Evolutionary conservation across 2,888 invertebrate species (phyloP).

Genomic region (Nemotelus nigrinus): DNA sequence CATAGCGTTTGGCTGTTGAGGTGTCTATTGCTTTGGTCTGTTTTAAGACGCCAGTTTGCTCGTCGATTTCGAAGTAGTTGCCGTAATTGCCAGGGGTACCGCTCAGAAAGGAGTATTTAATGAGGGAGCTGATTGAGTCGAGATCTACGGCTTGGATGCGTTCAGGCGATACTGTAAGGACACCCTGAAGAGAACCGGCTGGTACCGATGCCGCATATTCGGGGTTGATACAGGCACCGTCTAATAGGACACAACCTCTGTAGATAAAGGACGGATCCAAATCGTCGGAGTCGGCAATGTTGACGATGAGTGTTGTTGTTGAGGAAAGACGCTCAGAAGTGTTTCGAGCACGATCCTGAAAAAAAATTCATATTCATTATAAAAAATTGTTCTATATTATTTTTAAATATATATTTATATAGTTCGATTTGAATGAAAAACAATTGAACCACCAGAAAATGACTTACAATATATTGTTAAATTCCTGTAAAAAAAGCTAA

Average conservation of each 20-base stretch:
- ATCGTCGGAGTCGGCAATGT: conserved; percentile 89
- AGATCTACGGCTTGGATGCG: conserved; percentile 91
- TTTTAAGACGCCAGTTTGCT: conserved; percentile 80
- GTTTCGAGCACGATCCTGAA: conserved; percentile 86
- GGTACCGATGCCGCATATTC: conserved; percentile 85
- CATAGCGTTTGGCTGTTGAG: conserved; percentile 80
- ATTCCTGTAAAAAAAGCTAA: too few relatives aligned
- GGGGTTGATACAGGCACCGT: conserved; percentile 87
- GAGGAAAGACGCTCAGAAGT: conserved; percentile 79
- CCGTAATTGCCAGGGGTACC: conserved; percentile 81
- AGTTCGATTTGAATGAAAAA: too few relatives aligned
- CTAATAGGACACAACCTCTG: conserved; percentile 82
- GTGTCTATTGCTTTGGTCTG: conserved; percentile 85
- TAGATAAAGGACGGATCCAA: conserved; percentile 92
- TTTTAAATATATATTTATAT: too few relatives aligned
- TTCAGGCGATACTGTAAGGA: conserved; percentile 84
- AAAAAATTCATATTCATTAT: too few relatives aligned
- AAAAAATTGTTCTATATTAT: too few relatives aligned
- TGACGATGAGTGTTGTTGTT: conserved; percentile 85
- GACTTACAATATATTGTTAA: too few relatives aligned
- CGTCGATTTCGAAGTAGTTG: conserved; percentile 86
- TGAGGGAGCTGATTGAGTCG: conserved; percentile 86
- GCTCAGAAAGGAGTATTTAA: conserved; percentile 82
- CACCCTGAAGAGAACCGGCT: conserved; percentile 80
- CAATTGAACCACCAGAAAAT: too few relatives aligned